phyloP scores from a whole-genome alignment of 2,888 invertebrate genomes.

The Tipula lateralis region DNA sequence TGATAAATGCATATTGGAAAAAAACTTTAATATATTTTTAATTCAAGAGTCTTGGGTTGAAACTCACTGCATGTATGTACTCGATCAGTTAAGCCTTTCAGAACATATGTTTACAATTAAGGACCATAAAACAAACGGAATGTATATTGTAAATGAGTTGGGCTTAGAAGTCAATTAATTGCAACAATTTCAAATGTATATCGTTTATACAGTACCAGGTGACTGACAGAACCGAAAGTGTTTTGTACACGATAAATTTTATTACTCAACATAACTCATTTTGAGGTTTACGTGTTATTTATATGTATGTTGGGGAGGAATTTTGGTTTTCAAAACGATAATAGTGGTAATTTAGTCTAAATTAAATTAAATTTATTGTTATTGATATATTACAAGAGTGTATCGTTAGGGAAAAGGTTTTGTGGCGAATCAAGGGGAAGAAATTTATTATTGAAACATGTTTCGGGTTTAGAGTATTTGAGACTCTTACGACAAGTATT shows the following conservation, averaged over 20 bases:
- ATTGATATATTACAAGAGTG: neutral
- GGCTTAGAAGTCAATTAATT: too few relatives aligned
- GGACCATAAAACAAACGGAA: neutral
- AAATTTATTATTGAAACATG: neutral
- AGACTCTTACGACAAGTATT: too few relatives aligned
- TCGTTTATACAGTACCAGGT: too few relatives aligned
- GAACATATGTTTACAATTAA: neutral
- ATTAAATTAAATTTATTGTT: constrained; percentile 4
- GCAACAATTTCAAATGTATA: too few relatives aligned
- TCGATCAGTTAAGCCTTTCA: neutral
- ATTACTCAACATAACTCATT: neutral
- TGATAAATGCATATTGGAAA: neutral
- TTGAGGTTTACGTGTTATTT: neutral
- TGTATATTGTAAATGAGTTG: neutral
- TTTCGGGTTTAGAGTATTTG: neutral
- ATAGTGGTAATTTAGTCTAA: neutral
- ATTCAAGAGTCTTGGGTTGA: neutral
- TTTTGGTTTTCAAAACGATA: neutral
- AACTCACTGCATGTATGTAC: neutral
- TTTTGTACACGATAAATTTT: neutral
- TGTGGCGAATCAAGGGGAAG: neutral
- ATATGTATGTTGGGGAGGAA: neutral
- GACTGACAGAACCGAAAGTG: neutral
- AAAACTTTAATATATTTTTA: neutral
- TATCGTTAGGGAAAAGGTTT: neutral